Evolutionary conservation across 1,140 invertebrate species (phyloP).

Genomic region (Bombus terrestris): DNA sequence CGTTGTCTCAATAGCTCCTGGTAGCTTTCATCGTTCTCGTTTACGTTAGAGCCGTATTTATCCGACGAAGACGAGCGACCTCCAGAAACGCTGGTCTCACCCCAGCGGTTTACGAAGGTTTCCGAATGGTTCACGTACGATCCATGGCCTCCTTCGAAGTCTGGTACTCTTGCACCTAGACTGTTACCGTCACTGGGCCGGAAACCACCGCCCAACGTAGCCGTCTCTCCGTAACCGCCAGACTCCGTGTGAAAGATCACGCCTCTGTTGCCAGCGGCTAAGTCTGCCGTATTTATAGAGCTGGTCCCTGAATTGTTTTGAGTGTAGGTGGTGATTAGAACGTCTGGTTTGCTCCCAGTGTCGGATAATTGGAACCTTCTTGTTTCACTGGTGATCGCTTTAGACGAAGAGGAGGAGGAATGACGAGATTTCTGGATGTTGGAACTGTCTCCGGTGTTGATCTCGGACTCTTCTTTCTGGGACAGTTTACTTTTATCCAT

Average conservation of each 20-base stretch:
- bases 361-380: constrained; percentile 60
- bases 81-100: constrained; percentile 8
- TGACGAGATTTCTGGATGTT: constrained; percentile 58
- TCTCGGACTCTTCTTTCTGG: constrained; percentile 52
- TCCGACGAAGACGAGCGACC: constrained; percentile 21
- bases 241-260: constrained; percentile 42
- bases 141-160: constrained; percentile 1
- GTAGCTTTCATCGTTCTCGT: constrained; percentile 31
- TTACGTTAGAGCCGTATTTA: neutral
- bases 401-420: constrained; percentile 40
- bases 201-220: constrained; percentile 42
- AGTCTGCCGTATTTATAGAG: neutral
- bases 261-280: constrained; percentile 15
- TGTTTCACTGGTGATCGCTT: constrained; percentile 23
- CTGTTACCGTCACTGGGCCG: neutral
- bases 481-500: constrained; percentile 38
- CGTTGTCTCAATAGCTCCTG: constrained; percentile 20
- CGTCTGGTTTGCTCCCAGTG: constrained; percentile 45
- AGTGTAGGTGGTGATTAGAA: constrained; percentile 67
- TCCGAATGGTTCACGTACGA: constrained; percentile 2
- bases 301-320: constrained; percentile 63
- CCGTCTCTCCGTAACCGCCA: neutral
- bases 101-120: constrained; percentile 36
- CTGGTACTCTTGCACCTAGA: constrained; percentile 14
- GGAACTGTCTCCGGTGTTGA: constrained; percentile 55